A percentile compares a stretch with the other conserved stretches of the same genome.
These are phyloP conservation scores for Tragelaphus buxtoni DNA, from an alignment of 2,113 vertebrate genomes.

Conservation along the genomic window DNA sequence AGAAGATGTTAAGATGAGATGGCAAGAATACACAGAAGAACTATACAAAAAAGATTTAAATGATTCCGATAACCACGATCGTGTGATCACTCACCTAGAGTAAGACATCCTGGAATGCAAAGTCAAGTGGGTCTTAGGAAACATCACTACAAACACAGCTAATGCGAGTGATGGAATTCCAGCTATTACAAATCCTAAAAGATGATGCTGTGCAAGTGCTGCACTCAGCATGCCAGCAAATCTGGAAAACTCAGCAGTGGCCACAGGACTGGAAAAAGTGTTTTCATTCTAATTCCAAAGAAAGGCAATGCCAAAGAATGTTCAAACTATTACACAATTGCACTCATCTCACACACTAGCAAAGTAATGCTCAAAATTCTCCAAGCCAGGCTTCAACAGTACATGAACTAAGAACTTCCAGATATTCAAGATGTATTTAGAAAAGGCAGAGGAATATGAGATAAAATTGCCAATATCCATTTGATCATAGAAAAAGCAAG, in stretches of 20 bases:
- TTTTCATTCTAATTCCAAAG: not conserved
- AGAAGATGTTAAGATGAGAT: not conserved
- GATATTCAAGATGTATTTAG: not conserved
- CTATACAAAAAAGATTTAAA: not conserved
- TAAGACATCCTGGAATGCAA: not conserved
- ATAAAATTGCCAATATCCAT: not conserved
- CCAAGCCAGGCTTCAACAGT: not conserved
- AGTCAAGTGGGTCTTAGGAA: not conserved
- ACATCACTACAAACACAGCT: not conserved
- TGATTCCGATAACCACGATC: not conserved
- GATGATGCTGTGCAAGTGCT: not conserved
- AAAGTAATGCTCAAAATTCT: not conserved
- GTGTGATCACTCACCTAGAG: not conserved
- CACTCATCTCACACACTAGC: not conserved
- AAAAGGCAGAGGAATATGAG: not conserved
- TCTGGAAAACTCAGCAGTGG: not conserved
- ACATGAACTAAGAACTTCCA: not conserved
- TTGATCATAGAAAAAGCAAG: not conserved
- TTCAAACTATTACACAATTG: not conserved
- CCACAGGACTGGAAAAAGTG: not conserved
- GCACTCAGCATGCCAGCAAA: not conserved
- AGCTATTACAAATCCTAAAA: not conserved
- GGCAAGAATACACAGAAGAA: not conserved
- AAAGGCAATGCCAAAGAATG: not conserved
- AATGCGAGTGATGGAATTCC: not conserved